These are phyloP conservation scores for Phoebastria nigripes DNA, from an alignment of 2,797 vertebrate species.

Conservation along the genomic window DNA sequence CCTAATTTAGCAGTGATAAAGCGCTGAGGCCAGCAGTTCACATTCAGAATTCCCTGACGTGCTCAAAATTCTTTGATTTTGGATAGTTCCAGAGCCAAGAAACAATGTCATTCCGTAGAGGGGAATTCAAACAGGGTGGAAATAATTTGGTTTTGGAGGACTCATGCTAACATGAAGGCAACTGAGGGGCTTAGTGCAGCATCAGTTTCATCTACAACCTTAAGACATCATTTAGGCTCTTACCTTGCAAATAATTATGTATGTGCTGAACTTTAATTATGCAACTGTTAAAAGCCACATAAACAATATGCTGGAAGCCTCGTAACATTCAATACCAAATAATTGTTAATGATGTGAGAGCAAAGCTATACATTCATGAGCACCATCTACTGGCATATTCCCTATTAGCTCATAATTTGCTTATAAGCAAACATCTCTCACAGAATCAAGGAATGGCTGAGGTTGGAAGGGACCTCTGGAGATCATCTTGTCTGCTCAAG, in stretches of 20 bases:
- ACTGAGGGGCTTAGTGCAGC: background rate
- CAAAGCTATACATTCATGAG: background rate
- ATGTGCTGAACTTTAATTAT: background rate
- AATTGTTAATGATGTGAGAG: background rate
- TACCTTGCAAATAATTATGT: background rate
- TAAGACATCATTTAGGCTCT: background rate
- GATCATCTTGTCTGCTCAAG: background rate
- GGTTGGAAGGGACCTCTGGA: background rate
- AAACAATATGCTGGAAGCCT: background rate
- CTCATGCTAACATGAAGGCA: background rate
- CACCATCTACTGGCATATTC: background rate
- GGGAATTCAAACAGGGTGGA: background rate
- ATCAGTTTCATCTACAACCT: background rate
- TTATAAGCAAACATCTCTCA: background rate
- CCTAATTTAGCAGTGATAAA: constrained; percentile 14
- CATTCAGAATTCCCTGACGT: background rate
- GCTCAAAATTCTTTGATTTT: constrained; percentile 31
- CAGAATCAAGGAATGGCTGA: background rate
- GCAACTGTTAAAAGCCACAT: background rate
- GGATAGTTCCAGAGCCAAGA: background rate
- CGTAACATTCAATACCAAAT: background rate
- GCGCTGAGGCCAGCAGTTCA: background rate
- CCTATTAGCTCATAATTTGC: background rate
- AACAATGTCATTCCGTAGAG: background rate
- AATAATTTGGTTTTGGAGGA: background rate